Conservation (phyloP, 2,888 invertebrate genomes). For the Dasypolia templi region DNA sequence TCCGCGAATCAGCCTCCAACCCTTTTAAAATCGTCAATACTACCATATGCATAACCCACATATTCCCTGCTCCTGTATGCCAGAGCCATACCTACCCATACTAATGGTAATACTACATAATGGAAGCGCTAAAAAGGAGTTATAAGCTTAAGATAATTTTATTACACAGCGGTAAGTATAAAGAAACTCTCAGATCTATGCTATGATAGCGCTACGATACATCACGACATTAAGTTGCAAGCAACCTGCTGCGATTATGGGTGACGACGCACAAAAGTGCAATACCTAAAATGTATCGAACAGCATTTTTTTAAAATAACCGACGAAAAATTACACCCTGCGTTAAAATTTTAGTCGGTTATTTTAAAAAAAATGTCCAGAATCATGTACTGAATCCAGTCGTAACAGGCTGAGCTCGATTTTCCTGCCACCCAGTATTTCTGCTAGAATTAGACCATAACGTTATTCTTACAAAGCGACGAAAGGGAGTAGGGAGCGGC, state of each 20-base stretch:
- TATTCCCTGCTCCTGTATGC: neutral
- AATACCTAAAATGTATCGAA: too few species aligned
- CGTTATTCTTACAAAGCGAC: neutral
- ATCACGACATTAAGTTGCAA: neutral
- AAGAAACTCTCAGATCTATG: conserved; percentile 9
- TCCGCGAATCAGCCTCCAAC: neutral
- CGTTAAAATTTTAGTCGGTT: too few species aligned
- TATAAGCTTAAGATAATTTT: neutral
- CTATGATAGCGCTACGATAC: neutral
- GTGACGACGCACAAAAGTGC: too few species aligned
- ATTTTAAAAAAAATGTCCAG: too few species aligned
- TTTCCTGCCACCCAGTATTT: too few species aligned
- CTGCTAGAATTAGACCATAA: neutral
- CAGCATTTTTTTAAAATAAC: too few species aligned
- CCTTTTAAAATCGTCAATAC: neutral
- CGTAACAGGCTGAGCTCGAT: too few species aligned
- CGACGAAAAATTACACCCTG: too few species aligned
- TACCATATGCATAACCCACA: neutral
- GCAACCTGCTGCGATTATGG: neutral
- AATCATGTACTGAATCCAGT: too few species aligned
- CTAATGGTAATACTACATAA: conserved; percentile 4
- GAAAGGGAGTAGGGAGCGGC: too few species aligned
- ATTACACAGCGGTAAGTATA: neutral
- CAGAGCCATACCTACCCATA: neutral
- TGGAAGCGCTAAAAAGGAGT: conserved; percentile 32